Evolutionary conservation across 2,888 invertebrate species (phyloP), one percentile per base, ranked within the genome.

Genomic region (Melanargia galathea): DNA sequence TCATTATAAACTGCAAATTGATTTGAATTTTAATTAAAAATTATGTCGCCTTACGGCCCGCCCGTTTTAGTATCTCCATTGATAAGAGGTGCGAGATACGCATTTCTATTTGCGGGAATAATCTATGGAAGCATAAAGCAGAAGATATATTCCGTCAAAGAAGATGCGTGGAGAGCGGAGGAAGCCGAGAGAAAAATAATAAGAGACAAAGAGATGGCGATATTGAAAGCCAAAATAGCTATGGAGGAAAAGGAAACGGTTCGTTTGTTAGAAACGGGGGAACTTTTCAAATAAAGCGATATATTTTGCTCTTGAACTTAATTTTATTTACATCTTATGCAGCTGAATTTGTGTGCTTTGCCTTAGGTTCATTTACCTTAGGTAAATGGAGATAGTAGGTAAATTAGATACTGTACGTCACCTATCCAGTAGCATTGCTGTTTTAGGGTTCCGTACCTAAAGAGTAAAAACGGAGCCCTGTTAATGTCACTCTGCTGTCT

Each of bases 21-120:
- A 45, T 24, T 30, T 49, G 10, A 2, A 30, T 24, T 48, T 46
- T n/a, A 22, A n/a, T 46, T n/a, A 48, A 13, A 24, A 16, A 30
- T 22, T 4, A 60, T 49, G 67, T 63, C 82, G 48, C 84, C 86
- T 0, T 86, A 70, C 49, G 90, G 90, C 4, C 81, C 82, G 33
- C 88, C 91, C 0, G 73, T 82, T 54, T 72, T 78, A 5, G 91
- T 92, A 1, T 91, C 92, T 0, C 90, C 91, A 20, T 63, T 90
- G 26, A 87, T 92, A 64, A 78, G 91, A 63, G 86, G 84, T 6
- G 60, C 74, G 7, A 78, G 92, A 69, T 90, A 77, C 70, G 79
- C 71, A 30, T 67, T 88, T 1, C 72, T 92, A 1, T 46, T 88
- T 35, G 81, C 84, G 43, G 91, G 92, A 6, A 79, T 91, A 24